phyloP scores from a whole-genome alignment of 2,113 vertebrate species.

The Romanogobio albipinnatus region DNA sequence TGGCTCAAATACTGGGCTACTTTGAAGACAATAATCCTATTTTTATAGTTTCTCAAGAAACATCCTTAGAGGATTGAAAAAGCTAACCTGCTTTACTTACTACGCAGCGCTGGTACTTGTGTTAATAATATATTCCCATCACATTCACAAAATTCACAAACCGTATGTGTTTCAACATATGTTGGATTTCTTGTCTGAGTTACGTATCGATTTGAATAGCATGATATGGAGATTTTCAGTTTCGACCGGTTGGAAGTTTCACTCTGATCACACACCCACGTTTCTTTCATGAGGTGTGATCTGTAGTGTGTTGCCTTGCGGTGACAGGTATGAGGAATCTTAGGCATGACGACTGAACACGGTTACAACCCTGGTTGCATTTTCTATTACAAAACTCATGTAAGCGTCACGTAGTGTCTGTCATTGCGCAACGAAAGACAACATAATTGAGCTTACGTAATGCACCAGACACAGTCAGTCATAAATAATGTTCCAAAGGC shows the following conservation, averaged over 20 bases:
- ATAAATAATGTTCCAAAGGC: not conserved
- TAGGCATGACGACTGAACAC: not conserved
- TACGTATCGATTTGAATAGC: not conserved
- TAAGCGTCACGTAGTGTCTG: not conserved
- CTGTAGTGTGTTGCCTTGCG: slow-evolving; percentile 44
- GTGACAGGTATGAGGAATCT: slow-evolving; percentile 62
- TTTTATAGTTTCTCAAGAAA: slow-evolving; percentile 43
- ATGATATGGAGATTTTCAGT: not conserved
- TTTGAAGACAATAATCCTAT: slow-evolving; percentile 50
- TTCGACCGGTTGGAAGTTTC: slow-evolving; percentile 2
- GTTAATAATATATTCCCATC: not conserved
- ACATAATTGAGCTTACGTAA: not conserved
- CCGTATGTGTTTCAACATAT: not conserved
- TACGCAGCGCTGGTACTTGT: not conserved
- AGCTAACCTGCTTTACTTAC: slow-evolving; percentile 16
- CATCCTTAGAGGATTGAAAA: slow-evolving; percentile 30
- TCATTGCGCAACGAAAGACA: not conserved
- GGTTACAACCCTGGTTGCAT: not conserved
- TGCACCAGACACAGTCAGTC: not conserved
- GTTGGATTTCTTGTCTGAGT: not conserved
- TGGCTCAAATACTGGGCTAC: slow-evolving; percentile 45
- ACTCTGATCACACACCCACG: slow-evolving; percentile 23
- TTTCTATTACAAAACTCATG: not conserved
- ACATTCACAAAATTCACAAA: not conserved
- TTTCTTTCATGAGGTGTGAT: not conserved